These are phyloP conservation scores for Turritopsis dohrnii DNA, from an alignment of 30 jellyfish, hydroid and myxozoan genomes.

Conservation along the genomic window DNA sequence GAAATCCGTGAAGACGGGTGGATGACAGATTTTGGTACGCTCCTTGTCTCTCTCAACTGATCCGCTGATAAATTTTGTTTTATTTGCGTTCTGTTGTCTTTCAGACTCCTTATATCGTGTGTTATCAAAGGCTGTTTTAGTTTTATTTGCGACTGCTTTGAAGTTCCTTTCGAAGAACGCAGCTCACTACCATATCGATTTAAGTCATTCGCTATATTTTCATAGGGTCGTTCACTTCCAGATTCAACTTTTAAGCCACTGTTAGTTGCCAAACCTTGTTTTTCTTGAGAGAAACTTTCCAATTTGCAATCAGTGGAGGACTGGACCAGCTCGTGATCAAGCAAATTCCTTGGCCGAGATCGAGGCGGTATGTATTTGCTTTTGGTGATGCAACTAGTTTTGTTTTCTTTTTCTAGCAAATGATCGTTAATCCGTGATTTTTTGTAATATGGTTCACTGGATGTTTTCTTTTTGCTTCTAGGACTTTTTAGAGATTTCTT, in stretches of 20 bases:
- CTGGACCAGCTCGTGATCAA: not conserved
- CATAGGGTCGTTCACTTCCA: not conserved
- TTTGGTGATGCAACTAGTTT: not conserved
- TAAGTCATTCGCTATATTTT: not conserved
- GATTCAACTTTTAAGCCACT: not conserved
- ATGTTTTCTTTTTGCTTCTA: not conserved
- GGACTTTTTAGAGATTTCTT: not conserved
- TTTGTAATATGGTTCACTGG: not conserved
- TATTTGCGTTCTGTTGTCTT: not conserved
- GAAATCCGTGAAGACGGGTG: not conserved
- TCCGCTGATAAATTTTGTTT: not conserved
- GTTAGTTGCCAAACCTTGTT: not conserved
- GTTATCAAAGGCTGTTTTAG: not conserved
- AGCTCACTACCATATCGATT: not conserved
- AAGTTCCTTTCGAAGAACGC: not conserved
- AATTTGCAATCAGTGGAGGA: not conserved
- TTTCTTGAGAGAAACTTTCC: not conserved
- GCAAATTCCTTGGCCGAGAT: not conserved
- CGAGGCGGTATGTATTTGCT: not conserved
- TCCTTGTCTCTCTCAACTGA: not conserved
- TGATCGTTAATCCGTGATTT: not conserved
- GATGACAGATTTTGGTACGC: not conserved
- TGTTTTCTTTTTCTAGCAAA: not conserved
- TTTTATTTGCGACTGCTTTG: not conserved
- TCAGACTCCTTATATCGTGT: not conserved